phyloP scores from a whole-genome alignment of 1,140 invertebrate species.

The Lepidurus packardi region DNA sequence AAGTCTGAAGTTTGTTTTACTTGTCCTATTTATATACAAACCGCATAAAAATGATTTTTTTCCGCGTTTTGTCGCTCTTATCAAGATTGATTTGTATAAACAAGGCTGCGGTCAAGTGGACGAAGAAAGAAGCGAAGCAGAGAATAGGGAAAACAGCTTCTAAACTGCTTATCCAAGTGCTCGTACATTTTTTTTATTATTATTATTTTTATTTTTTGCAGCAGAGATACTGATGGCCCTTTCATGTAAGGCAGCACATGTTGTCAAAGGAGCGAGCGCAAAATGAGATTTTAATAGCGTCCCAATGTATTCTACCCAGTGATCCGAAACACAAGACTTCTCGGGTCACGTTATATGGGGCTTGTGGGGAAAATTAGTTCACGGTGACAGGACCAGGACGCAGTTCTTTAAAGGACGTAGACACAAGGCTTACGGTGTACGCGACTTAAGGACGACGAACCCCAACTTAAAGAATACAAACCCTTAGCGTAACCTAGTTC shows the following conservation, averaged over 20 bases:
- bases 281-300: constrained; percentile 11
- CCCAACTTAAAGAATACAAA: too few species aligned
- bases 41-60: neutral
- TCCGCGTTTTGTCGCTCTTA: neutral
- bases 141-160: neutral
- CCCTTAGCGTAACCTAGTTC: too few species aligned
- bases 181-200: too few species aligned
- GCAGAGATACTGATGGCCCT: neutral
- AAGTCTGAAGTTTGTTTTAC: neutral
- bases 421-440: too few species aligned
- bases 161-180: neutral
- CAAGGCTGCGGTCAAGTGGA: constrained; percentile 7
- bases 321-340: neutral
- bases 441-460: too few species aligned
- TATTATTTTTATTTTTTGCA: neutral
- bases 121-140: neutral
- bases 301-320: neutral
- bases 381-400: neutral
- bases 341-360: neutral
- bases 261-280: neutral
- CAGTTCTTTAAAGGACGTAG: neutral
- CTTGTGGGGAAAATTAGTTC: neutral
- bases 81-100: constrained; percentile 12
- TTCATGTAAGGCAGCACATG: neutral
- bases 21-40: neutral